Evolutionary conservation across 92 coral and sea anemone genomes (phyloP), one percentile per base, ranked within the genome.

Genomic region (Plumapathes pennacea): DNA sequence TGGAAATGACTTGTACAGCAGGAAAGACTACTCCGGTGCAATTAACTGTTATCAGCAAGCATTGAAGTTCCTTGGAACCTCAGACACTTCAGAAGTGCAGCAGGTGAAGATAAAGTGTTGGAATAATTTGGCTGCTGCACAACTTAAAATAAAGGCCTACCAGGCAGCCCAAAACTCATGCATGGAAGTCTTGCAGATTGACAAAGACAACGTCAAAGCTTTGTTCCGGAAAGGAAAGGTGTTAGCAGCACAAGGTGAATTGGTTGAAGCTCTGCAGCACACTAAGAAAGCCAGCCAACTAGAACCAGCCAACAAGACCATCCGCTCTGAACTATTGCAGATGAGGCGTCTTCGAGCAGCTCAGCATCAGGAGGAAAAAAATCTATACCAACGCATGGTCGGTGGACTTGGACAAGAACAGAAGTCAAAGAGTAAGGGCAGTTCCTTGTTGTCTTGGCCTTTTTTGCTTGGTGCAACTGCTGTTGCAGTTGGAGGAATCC

Each of bases 161-260:
- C 46, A 76, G 33, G 96, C 94, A 43, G 98, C 96, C 20, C 76
- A 80, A 46, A 89, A 71, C n/a, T 89, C 98, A 0, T 92, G 96
- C 37, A 67, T 62, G 45, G 72, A 85, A 38, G 98, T 92, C 8
- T 68, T 92, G 15, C 78, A 80, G 30, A 62, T 92, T 39, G 86
- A 92, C 56, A 92, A 92, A 8, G 82, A 84, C 38, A 92, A 92
- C 57, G 98, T 92, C 55, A 92, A 92, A 54, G 98, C 98, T 34
- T 50, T 92, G 46, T 92, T 92, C 58, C 79, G 98, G 38, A 92
- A 92, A 67, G 98, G 98, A 46, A 92, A 88, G 96, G 98, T 88
- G 4, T 69, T 88, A 27, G 77, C 90, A 0, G 84, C 82, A 0
- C 82, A 81, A 39, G 89, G 90, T 4, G 98, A 88, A 24, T 52